phyloP scores from a whole-genome alignment of 2,797 vertebrate species.

The Falco concolor region DNA sequence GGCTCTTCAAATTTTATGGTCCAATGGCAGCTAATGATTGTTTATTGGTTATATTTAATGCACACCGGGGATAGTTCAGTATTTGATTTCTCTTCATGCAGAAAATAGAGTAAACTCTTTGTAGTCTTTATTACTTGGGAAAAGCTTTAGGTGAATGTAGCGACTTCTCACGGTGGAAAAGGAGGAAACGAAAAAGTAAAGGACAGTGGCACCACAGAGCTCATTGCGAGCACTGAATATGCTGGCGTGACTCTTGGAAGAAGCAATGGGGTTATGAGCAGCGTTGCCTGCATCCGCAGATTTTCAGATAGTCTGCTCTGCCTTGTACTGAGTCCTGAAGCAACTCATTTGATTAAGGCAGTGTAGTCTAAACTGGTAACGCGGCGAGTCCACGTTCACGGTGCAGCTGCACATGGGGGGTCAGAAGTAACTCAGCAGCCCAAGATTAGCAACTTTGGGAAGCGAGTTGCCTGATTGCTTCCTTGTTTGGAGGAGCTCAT shows the following conservation, averaged over 20 bases:
- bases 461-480: conserved; percentile 40
- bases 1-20: conserved; percentile 39
- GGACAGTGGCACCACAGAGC: neutral
- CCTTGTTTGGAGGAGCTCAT: conserved; percentile 48
- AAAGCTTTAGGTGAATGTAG: conserved; percentile 4
- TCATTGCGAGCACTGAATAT: neutral
- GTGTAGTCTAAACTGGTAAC: neutral
- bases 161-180: neutral
- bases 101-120: conserved; percentile 61
- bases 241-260: neutral
- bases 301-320: neutral
- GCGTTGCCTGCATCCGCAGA: neutral
- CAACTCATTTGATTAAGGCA: neutral
- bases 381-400: neutral
- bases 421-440: neutral
- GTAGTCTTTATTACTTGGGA: conserved; percentile 34
- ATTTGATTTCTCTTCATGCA: conserved; percentile 48
- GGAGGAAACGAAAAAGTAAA: conserved; percentile 42
- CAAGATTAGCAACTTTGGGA: conserved; percentile 35
- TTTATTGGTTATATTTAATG: conserved; percentile 66
- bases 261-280: neutral
- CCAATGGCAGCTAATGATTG: conserved; percentile 43
- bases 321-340: neutral
- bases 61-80: conserved; percentile 41
- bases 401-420: neutral